phyloP scores from a whole-genome alignment of 2,888 invertebrate genomes.

The Calameuta filiformis region DNA sequence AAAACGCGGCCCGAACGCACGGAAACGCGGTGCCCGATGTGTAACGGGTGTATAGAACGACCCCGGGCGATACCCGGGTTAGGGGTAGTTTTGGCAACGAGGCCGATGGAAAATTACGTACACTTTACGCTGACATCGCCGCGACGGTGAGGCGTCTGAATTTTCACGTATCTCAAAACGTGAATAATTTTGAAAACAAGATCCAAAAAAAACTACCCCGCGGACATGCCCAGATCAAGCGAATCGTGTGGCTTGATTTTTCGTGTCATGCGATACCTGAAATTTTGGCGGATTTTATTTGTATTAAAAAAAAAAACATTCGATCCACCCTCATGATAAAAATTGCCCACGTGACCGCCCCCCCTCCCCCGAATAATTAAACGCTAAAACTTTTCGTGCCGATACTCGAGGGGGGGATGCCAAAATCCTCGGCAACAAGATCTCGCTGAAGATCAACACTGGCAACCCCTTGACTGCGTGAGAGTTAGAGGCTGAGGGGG shows the following conservation, averaged over 20 bases:
- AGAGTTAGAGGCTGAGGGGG: conserved; percentile 21
- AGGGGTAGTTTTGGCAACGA: background rate
- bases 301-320: background rate
- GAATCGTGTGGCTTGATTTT: too few relatives aligned
- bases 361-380: background rate
- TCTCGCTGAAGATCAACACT: too few relatives aligned
- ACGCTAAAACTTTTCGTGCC: background rate
- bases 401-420: background rate
- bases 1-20: conserved; percentile 52
- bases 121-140: background rate
- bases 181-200: background rate
- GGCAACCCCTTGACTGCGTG: conserved; percentile 11
- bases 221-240: background rate
- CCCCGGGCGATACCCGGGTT: conserved; percentile 4
- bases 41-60: conserved; percentile 56
- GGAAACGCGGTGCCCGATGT: conserved; percentile 35
- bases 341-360: background rate
- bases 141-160: background rate
- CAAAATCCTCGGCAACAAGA: background rate
- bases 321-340: background rate
- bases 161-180: too few relatives aligned
- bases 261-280: too few relatives aligned
- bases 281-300: too few relatives aligned
- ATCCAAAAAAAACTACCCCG: background rate
- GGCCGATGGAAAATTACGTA: background rate